Conservation (phyloP, 2,797 vertebrate genomes). For the Limosa lapponica region DNA sequence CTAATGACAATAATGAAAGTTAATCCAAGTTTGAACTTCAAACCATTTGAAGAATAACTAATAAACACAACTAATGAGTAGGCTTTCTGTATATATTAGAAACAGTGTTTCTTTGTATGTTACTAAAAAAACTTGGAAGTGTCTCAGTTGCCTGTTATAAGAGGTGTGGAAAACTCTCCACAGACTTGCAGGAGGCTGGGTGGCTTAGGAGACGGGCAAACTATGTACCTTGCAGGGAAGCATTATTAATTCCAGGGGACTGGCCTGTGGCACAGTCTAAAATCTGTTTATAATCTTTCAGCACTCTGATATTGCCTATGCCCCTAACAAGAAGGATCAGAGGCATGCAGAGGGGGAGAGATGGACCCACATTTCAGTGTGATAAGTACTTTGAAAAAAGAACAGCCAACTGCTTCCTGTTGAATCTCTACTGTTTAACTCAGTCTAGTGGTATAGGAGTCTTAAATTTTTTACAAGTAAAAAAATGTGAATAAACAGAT, state of each 20-base stretch:
- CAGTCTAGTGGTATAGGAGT: not conserved
- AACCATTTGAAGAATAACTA: not conserved
- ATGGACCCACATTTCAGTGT: not conserved
- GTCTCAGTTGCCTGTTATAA: not conserved
- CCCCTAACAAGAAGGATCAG: not conserved
- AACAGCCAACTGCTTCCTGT: not conserved
- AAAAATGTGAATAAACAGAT: not conserved
- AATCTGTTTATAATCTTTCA: slow-evolving; percentile 67
- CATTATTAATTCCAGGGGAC: slow-evolving; percentile 66
- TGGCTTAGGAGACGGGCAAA: not conserved
- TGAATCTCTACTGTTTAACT: not conserved
- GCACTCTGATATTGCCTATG: not conserved
- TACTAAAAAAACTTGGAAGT: not conserved
- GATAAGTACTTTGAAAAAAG: not conserved
- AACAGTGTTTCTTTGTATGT: slow-evolving; percentile 1
- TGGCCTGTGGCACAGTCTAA: slow-evolving; percentile 25
- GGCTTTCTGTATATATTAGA: not conserved
- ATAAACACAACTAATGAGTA: not conserved
- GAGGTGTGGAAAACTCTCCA: slow-evolving; percentile 27
- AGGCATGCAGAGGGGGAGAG: not conserved
- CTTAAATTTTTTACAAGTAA: not conserved
- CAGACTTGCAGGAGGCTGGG: not conserved
- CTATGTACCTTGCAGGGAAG: slow-evolving; percentile 23
- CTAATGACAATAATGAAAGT: not conserved
- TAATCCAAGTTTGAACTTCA: not conserved